Evolutionary conservation across 1,140 invertebrate genomes (phyloP).

Genomic region (Melanaphis sacchari): DNA sequence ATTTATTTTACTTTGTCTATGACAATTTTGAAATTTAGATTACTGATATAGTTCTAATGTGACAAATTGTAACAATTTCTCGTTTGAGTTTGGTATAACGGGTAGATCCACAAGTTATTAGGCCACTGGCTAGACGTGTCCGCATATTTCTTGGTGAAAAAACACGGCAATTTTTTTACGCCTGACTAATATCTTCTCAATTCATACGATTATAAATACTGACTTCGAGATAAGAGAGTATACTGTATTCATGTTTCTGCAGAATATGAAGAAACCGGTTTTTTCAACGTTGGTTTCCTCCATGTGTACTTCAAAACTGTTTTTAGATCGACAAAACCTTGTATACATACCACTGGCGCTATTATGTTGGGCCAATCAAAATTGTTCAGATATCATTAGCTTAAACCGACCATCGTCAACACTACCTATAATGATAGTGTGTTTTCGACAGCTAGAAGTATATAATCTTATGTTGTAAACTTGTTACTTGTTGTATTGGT

Average conservation of each 20-base stretch:
- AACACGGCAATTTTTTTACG: constrained; percentile 44
- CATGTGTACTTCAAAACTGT: constrained; percentile 41
- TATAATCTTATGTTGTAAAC: background rate
- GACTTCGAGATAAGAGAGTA: constrained; percentile 50
- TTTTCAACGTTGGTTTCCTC: constrained; percentile 30
- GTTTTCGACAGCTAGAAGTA: background rate
- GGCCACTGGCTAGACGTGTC: constrained; percentile 35
- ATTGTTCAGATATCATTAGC: constrained; percentile 6
- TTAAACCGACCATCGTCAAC: background rate
- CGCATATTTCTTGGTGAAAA: constrained; percentile 35
- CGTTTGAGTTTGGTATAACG: background rate
- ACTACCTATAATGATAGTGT: constrained; percentile 18
- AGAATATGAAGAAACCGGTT: constrained; percentile 55
- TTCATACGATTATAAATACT: constrained; percentile 51
- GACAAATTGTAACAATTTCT: background rate
- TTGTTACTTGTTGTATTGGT: background rate
- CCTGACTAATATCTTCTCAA: constrained; percentile 47
- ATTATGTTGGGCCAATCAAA: background rate
- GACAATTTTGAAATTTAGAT: background rate
- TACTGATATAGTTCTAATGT: background rate
- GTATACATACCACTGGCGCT: constrained; percentile 42
- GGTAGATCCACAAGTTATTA: background rate
- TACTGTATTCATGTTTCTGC: constrained; percentile 51
- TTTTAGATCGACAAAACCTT: constrained; percentile 37
- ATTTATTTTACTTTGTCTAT: too few relatives aligned